Percentiles rank a stretch among this genome's conserved stretches.
phyloP scores from a whole-genome alignment of 2,113 vertebrate genomes.

The Amblyopsis rosae region DNA sequence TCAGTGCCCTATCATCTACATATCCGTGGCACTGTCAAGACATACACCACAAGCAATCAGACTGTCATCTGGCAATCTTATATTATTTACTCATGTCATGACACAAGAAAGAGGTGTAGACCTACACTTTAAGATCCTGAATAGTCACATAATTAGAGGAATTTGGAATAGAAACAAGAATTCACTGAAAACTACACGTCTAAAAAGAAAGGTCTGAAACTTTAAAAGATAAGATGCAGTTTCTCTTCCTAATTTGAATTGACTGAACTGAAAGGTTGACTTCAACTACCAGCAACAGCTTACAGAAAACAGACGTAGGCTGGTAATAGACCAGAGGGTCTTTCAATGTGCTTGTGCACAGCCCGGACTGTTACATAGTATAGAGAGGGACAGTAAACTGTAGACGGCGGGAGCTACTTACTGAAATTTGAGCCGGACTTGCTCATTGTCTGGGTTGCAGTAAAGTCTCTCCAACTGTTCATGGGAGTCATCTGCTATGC shows the following conservation, averaged over 20 bases:
- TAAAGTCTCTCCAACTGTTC: slow-evolving; percentile 98
- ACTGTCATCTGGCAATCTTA: slow-evolving; percentile 21
- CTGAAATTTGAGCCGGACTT: slow-evolving; percentile 90
- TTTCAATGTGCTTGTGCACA: not conserved
- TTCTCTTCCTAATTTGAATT: slow-evolving; percentile 39
- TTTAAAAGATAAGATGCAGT: not conserved
- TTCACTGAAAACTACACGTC: too few species aligned
- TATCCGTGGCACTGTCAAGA: too few species aligned
- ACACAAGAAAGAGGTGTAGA: slow-evolving; percentile 12
- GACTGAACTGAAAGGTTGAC: slow-evolving; percentile 40
- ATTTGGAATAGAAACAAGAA: too few species aligned
- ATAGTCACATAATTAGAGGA: slow-evolving; percentile 16
- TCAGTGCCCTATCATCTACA: not conserved
- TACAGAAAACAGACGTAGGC: slow-evolving; percentile 25
- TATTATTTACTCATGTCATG: slow-evolving; percentile 51
- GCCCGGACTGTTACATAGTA: not conserved
- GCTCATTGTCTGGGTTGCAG: slow-evolving; percentile 97
- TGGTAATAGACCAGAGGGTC: slow-evolving; percentile 5
- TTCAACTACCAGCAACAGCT: slow-evolving; percentile 2
- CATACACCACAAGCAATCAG: slow-evolving; percentile 47
- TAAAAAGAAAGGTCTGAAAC: not conserved
- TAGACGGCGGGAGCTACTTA: slow-evolving; percentile 75
- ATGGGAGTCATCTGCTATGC: slow-evolving; percentile 92
- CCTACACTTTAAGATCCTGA: too few species aligned
- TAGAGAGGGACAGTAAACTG: slow-evolving; percentile 16